Percentiles rank a stretch among this genome's conserved stretches.
Evolutionary conservation across 2,113 vertebrate species (phyloP).

Genomic region (Sakesphorus luctuosus): DNA sequence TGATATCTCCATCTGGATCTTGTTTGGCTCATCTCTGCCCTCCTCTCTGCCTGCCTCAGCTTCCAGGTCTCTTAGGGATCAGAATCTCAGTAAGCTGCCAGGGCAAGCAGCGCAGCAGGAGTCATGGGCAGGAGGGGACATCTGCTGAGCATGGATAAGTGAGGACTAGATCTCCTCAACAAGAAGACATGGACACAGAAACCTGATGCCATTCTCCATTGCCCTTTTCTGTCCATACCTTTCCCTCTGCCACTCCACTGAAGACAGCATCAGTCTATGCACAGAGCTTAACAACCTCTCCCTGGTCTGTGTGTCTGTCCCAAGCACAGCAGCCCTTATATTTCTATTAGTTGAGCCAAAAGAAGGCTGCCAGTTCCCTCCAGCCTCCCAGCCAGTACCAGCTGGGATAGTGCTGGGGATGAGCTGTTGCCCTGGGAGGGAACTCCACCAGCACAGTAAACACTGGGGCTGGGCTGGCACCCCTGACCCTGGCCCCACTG

Average conservation of each 20-base stretch:
- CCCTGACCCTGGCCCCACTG: neutral
- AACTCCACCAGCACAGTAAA: neutral
- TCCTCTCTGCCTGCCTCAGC: neutral
- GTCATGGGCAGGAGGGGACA: neutral
- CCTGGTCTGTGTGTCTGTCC: neutral
- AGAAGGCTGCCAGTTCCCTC: neutral
- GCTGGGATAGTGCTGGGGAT: too few species aligned
- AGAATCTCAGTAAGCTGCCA: neutral
- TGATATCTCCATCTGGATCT: neutral
- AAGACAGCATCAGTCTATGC: neutral
- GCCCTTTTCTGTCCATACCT: neutral
- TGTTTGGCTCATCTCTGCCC: neutral
- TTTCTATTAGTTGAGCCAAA: neutral
- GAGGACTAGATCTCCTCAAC: neutral
- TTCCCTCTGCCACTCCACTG: neutral
- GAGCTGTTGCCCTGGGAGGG: neutral
- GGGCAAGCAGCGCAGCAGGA: neutral
- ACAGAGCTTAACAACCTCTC: neutral
- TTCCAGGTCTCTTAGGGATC: neutral
- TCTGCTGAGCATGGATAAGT: neutral
- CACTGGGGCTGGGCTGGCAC: neutral
- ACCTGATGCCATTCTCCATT: neutral
- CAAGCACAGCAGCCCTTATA: neutral
- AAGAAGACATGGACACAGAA: rapidly evolving
- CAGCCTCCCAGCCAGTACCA: neutral